phyloP scores from a whole-genome alignment of 2,888 invertebrate genomes.

The Octodonta nipae region DNA sequence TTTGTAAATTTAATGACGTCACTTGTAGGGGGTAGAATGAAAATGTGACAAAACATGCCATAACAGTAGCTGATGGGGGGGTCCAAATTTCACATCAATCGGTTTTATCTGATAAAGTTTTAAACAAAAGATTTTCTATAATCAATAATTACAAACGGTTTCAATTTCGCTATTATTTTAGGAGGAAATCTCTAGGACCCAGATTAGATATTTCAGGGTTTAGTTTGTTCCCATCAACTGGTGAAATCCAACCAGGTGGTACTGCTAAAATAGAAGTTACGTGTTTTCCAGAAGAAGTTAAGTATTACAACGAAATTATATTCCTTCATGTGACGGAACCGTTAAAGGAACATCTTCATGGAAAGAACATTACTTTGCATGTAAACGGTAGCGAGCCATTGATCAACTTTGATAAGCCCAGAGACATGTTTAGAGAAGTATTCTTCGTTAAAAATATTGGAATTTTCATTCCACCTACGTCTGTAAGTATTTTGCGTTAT shows the following conservation, averaged over 20 bases:
- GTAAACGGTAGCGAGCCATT: not conserved
- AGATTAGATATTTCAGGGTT: slow-evolving; percentile 4
- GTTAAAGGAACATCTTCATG: not conserved
- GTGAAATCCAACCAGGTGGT: not conserved
- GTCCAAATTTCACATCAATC: too few species aligned
- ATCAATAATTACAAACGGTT: too few species aligned
- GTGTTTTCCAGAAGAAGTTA: not conserved
- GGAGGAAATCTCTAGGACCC: too few species aligned
- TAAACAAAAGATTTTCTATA: too few species aligned
- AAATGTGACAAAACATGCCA: too few species aligned
- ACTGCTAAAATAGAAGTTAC: not conserved
- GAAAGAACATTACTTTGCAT: not conserved
- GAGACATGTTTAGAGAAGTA: not conserved
- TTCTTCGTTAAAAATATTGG: not conserved
- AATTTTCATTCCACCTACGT: not conserved
- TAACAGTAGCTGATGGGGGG: too few species aligned
- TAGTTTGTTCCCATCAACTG: not conserved
- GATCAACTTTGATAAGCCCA: not conserved
- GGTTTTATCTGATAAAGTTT: too few species aligned
- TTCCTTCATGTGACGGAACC: not conserved
- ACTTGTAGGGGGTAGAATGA: too few species aligned
- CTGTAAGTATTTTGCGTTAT: too few species aligned
- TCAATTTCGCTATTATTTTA: too few species aligned
- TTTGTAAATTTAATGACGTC: too few species aligned
- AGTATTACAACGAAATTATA: slow-evolving; percentile 1